Percentiles rank a stretch among this genome's conserved stretches.
Conservation (phyloP, 2,888 invertebrate species). For the Tineola bisselliella region DNA sequence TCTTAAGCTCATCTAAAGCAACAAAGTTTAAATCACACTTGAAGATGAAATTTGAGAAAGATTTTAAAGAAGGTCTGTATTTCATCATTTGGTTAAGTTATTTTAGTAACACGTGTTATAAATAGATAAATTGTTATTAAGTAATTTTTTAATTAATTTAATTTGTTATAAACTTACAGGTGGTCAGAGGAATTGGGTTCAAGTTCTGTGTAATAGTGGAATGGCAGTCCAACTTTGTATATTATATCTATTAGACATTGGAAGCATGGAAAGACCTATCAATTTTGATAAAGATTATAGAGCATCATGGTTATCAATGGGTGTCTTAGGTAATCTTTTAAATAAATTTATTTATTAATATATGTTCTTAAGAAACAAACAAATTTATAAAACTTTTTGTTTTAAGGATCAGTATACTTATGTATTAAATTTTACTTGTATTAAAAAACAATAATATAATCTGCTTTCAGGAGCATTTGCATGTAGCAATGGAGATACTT, state of each 20-base stretch:
- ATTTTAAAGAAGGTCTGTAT: constrained; percentile 78
- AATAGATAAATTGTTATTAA: constrained; percentile 10
- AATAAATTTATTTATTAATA: too few species aligned
- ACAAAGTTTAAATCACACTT: constrained; percentile 77
- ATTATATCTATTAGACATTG: constrained; percentile 81
- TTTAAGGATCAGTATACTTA: too few species aligned
- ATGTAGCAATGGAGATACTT: constrained; percentile 88
- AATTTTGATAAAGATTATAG: constrained; percentile 80
- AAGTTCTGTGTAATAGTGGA: constrained; percentile 90
- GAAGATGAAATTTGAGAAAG: constrained; percentile 76
- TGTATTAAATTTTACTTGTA: too few species aligned
- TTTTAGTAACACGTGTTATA: neutral
- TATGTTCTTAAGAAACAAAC: too few species aligned
- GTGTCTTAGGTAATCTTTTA: constrained; percentile 72
- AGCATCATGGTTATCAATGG: constrained; percentile 84
- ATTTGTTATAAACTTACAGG: constrained; percentile 48
- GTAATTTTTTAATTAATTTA: too few species aligned
- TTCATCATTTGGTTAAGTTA: neutral
- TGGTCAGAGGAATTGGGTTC: constrained; percentile 88
- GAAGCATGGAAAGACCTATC: constrained; percentile 79
- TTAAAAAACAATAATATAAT: too few species aligned
- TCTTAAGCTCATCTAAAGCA: constrained; percentile 80
- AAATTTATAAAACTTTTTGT: too few species aligned
- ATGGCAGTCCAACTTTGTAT: constrained; percentile 83
- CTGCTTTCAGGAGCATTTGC: constrained; percentile 72